phyloP scores from a whole-genome alignment of 2,797 vertebrate species.

The Sebastes melanostomus region DNA sequence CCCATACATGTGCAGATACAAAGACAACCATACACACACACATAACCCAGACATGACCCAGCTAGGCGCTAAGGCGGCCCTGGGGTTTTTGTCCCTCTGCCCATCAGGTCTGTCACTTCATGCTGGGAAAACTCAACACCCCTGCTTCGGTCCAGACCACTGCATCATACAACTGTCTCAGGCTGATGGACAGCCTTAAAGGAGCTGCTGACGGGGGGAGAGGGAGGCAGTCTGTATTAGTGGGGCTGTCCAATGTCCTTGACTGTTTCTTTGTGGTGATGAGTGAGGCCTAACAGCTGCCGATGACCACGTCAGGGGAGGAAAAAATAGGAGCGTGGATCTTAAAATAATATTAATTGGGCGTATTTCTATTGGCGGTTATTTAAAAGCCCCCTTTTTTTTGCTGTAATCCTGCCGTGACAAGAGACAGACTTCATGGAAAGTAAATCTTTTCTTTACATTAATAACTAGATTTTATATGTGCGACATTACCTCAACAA shows the following conservation, averaged over 20 bases:
- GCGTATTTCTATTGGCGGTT: slow-evolving; percentile 4
- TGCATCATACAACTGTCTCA: slow-evolving; percentile 43
- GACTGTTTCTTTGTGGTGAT: slow-evolving; percentile 50
- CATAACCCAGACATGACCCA: slow-evolving; percentile 65
- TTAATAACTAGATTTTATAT: slow-evolving; percentile 10
- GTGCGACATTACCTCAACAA: background rate
- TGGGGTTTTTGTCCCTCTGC: slow-evolving; percentile 52
- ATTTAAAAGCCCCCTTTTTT: background rate
- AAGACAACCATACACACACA: slow-evolving; percentile 8
- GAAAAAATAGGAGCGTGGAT: background rate
- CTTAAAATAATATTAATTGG: slow-evolving; percentile 37
- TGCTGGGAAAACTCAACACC: slow-evolving; percentile 47
- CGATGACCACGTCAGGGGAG: slow-evolving; percentile 2
- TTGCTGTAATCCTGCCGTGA: background rate
- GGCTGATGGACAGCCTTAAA: slow-evolving; percentile 44
- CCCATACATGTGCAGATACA: background rate
- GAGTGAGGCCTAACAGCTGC: slow-evolving; percentile 52
- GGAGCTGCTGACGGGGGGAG: slow-evolving; percentile 39
- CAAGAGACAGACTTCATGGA: slow-evolving; percentile 12
- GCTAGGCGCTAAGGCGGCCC: slow-evolving; percentile 28
- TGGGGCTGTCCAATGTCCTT: slow-evolving; percentile 10
- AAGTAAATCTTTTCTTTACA: slow-evolving; percentile 1
- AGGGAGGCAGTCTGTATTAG: slow-evolving; percentile 20
- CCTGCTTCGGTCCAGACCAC: slow-evolving; percentile 35
- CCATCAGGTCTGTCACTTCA: slow-evolving; percentile 45